Percentiles rank a stretch among this genome's conserved stretches.
phyloP scores from a whole-genome alignment of 2,113 vertebrate species.

The Euleptes europaea region DNA sequence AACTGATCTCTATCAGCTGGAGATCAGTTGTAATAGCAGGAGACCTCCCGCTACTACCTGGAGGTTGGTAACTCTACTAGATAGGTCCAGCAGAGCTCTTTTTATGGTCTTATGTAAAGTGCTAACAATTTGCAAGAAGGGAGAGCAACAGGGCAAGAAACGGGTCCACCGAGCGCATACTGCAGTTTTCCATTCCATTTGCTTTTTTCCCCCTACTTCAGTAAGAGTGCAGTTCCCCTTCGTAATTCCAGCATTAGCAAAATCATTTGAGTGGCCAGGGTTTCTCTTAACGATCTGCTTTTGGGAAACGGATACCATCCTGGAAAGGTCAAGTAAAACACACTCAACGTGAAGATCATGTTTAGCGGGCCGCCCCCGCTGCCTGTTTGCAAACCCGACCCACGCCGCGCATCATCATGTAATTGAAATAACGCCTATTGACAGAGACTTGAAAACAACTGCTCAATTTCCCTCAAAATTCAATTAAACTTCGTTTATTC shows the following conservation, averaged over 20 bases:
- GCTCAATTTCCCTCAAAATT: conserved; percentile 95
- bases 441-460: conserved; percentile 96
- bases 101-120: neutral
- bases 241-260: conserved; percentile 9
- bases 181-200: neutral
- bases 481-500: conserved; percentile 99
- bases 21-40: too few relatives aligned
- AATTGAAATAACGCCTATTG: conserved; percentile 96
- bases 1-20: too few relatives aligned
- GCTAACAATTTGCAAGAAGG: neutral
- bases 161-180: neutral
- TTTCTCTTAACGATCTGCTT: conserved; percentile 43
- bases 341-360: conserved; percentile 20
- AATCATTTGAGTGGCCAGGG: conserved; percentile 2
- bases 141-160: neutral
- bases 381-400: conserved; percentile 71
- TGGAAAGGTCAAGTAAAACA: conserved; percentile 56
- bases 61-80: too few relatives aligned
- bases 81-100: neutral
- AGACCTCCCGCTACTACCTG: too few relatives aligned
- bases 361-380: conserved; percentile 32
- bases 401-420: conserved; percentile 81
- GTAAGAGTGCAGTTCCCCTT: neutral
- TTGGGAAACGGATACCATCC: conserved; percentile 54
- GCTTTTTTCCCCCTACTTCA: neutral